Conservation (phyloP, 2,888 invertebrate genomes). For the Epistrophella euchroma region DNA sequence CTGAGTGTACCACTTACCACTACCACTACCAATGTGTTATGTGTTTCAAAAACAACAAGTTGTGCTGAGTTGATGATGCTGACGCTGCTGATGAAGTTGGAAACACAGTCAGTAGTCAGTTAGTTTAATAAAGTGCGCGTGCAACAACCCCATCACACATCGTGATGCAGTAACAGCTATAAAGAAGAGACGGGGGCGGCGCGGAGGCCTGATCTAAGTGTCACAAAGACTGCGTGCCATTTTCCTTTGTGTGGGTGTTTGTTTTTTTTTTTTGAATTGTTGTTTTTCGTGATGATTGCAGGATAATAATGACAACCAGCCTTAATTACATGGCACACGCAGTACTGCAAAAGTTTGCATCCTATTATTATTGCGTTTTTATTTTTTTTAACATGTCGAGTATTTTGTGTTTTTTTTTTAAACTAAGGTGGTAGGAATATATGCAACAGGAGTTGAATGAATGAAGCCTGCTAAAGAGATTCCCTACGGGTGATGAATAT, state of each 20-base stretch:
- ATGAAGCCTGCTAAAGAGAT: slow-evolving; percentile 28
- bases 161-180: slow-evolving; percentile 17
- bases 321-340: slow-evolving; percentile 69
- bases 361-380: neutral
- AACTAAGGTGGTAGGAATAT: slow-evolving; percentile 2
- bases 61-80: slow-evolving; percentile 10
- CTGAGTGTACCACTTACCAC: slow-evolving; percentile 26
- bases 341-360: slow-evolving; percentile 47
- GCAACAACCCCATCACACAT: slow-evolving; percentile 67
- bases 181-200: neutral
- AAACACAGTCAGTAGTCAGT: slow-evolving; percentile 59
- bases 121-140: slow-evolving; percentile 70
- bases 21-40: neutral
- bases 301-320: slow-evolving; percentile 60
- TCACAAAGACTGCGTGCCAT: slow-evolving; percentile 63
- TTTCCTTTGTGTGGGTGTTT: slow-evolving; percentile 46
- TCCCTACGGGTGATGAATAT: slow-evolving; percentile 58
- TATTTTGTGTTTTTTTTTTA: slow-evolving; percentile 13
- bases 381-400: slow-evolving; percentile 3
- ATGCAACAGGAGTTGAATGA: slow-evolving; percentile 54
- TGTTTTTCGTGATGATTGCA: slow-evolving; percentile 53
- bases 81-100: slow-evolving; percentile 16
- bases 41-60: slow-evolving; percentile 50
- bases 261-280: slow-evolving; percentile 36
- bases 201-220: slow-evolving; percentile 46